phyloP scores from a whole-genome alignment of 2,113 vertebrate species.

The Anarhynchus alexandrinus region DNA sequence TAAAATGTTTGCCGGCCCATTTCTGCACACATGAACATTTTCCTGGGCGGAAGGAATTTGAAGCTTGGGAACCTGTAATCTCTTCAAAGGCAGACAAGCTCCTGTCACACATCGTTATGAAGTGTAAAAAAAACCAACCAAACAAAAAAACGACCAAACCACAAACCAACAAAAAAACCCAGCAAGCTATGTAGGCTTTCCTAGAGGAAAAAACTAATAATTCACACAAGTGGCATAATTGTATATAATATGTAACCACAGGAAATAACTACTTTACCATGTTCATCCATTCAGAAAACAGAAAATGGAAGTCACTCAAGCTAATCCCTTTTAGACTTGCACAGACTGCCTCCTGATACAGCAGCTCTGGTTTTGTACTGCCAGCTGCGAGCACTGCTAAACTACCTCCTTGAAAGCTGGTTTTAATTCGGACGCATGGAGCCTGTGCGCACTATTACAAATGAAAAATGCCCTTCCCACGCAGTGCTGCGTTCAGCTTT shows the following conservation, averaged over 20 bases:
- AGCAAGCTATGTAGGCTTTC: neutral
- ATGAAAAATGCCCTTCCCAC: neutral
- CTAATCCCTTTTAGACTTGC: constrained; percentile 18
- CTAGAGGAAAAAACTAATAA: neutral
- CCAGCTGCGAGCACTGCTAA: neutral
- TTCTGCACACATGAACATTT: neutral
- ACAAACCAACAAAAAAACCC: neutral
- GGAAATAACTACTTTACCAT: constrained; percentile 35
- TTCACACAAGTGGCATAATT: constrained; percentile 32
- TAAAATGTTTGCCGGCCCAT: neutral
- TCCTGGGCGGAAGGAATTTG: neutral
- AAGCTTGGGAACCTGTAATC: neutral
- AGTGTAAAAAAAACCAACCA: neutral
- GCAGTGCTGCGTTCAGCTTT: neutral
- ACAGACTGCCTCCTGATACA: neutral
- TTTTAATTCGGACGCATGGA: neutral
- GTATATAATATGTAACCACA: constrained; percentile 35
- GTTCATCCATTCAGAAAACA: constrained; percentile 39
- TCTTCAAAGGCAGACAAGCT: neutral
- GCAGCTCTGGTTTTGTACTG: neutral
- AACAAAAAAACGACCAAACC: neutral
- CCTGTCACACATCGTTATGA: neutral
- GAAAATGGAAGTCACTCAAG: constrained; percentile 46
- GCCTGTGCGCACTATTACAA: neutral
- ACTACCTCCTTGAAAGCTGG: neutral